phyloP scores from a whole-genome alignment of 2,113 vertebrate genomes.

The Rallus limicola region DNA sequence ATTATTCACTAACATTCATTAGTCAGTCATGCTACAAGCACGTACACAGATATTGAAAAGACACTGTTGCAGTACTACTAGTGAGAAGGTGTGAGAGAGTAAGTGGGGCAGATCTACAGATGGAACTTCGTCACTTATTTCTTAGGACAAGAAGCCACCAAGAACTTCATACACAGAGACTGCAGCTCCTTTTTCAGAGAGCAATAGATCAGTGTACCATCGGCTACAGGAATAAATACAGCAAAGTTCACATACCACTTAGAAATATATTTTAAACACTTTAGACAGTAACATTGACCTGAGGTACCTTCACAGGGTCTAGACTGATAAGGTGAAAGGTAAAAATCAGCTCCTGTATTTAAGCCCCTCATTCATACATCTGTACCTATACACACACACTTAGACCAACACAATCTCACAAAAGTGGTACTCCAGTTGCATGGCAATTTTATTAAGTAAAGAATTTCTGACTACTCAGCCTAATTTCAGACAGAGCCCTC shows the following conservation, averaged over 20 bases:
- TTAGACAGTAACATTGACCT: neutral
- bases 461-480: neutral
- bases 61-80: neutral
- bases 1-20: neutral
- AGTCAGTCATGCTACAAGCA: neutral
- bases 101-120: neutral
- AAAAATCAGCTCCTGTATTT: neutral
- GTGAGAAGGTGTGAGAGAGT: neutral
- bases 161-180: neutral
- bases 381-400: accelerated
- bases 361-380: neutral
- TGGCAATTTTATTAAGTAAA: neutral
- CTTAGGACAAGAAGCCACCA: neutral
- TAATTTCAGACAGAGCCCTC: neutral
- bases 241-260: neutral
- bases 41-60: neutral
- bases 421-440: neutral
- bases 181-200: neutral
- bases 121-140: neutral
- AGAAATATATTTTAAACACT: neutral
- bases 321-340: neutral
- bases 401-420: neutral
- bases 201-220: neutral
- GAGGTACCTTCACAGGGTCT: neutral
- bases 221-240: neutral